These are phyloP conservation scores for Elaeidobius kamerunicus DNA, from an alignment of 2,888 invertebrate species.

Conservation along the genomic window DNA sequence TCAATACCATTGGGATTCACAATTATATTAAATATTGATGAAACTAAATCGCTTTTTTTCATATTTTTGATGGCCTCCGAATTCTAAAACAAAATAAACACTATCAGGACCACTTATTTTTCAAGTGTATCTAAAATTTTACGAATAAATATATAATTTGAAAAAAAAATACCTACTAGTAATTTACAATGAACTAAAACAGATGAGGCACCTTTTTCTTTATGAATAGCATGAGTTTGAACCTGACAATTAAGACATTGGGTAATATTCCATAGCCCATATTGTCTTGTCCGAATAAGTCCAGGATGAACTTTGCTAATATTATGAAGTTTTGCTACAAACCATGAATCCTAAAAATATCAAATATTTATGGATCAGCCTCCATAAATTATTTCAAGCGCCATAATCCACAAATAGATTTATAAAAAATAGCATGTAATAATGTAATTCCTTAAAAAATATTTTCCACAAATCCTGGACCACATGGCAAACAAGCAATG, in stretches of 20 bases:
- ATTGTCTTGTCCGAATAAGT: conserved; percentile 54
- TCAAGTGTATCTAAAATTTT: neutral
- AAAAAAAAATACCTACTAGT: conserved; percentile 52
- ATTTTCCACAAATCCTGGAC: too few relatives aligned
- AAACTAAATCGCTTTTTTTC: conserved; percentile 63
- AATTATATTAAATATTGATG: conserved; percentile 45
- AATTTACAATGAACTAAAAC: conserved; percentile 57
- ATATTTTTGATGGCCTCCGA: conserved; percentile 55
- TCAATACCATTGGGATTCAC: conserved; percentile 34
- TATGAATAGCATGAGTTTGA: conserved; percentile 61
- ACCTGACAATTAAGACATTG: conserved; percentile 64
- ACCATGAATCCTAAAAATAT: conserved; percentile 52
- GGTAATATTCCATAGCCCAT: conserved; percentile 62
- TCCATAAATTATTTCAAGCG: too few relatives aligned
- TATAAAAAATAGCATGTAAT: too few relatives aligned
- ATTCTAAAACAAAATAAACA: conserved; percentile 35
- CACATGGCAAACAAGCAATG: too few relatives aligned
- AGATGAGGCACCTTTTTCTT: conserved; percentile 54
- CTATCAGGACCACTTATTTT: neutral
- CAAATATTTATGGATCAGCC: neutral
- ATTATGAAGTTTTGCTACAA: conserved; percentile 52
- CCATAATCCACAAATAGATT: too few relatives aligned
- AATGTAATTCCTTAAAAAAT: too few relatives aligned
- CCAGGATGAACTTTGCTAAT: conserved; percentile 58
- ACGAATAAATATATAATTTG: neutral